Evolutionary conservation across 2,113 vertebrate species (phyloP).

Genomic region (Megaceryle torquata): DNA sequence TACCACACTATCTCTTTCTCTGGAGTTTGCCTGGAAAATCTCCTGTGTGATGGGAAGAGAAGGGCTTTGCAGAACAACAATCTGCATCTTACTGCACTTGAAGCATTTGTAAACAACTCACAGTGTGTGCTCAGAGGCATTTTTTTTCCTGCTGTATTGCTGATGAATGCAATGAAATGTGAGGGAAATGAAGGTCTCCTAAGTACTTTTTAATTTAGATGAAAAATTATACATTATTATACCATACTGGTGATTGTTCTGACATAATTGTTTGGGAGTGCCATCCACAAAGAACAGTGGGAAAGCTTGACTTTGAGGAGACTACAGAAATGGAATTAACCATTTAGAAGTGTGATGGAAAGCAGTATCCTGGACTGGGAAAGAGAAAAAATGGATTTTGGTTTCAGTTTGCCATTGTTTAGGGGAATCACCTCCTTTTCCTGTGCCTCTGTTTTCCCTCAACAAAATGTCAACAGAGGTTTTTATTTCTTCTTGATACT

Average conservation of each 20-base stretch:
- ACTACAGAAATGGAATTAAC: constrained; percentile 16
- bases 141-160: constrained; percentile 55
- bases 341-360: not conserved
- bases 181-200: constrained; percentile 61
- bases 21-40: constrained; percentile 26
- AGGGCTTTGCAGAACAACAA: not conserved
- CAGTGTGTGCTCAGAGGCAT: constrained; percentile 51
- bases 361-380: not conserved
- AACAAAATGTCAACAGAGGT: not conserved
- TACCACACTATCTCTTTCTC: not conserved
- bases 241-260: constrained; percentile 57
- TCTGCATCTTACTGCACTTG: not conserved
- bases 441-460: not conserved
- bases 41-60: not conserved
- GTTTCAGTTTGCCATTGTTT: not conserved
- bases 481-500: not conserved
- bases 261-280: constrained; percentile 64
- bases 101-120: constrained; percentile 63
- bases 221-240: constrained; percentile 66
- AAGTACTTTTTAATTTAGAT: constrained; percentile 69
- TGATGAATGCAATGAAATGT: constrained; percentile 61
- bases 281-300: constrained; percentile 29
- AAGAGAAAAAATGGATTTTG: not conserved
- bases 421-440: not conserved
- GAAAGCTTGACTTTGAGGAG: constrained; percentile 42